A percentile compares a stretch with the other conserved stretches of the same genome.
These are phyloP conservation scores for Hyppa rectilinea DNA, from an alignment of 2,888 invertebrate species.

Conservation along the genomic window DNA sequence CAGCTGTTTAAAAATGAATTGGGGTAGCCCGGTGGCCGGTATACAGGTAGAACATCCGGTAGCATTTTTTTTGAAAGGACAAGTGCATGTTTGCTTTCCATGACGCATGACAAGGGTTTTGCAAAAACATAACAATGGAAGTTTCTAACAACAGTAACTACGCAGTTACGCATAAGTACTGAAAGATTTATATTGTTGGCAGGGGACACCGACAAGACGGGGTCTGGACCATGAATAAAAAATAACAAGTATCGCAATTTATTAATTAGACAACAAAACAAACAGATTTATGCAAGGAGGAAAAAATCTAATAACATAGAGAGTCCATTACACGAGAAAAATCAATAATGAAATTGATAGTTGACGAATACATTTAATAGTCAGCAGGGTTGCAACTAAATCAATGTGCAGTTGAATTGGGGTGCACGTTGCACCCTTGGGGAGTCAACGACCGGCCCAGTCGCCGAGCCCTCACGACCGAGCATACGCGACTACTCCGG, in stretches of 20 bases:
- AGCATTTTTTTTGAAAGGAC: constrained; percentile 13
- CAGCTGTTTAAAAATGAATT: constrained; percentile 20
- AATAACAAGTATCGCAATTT: not conserved
- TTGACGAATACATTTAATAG: constrained; percentile 9
- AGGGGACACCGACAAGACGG: not conserved
- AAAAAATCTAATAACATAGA: not conserved
- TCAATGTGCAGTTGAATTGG: constrained; percentile 76
- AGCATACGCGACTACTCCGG: constrained; percentile 79
- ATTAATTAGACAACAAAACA: not conserved
- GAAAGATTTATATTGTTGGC: not conserved
- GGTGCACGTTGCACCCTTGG: constrained; percentile 75
- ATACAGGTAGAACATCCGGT: constrained; percentile 36
- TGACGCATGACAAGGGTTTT: not conserved
- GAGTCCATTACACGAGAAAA: not conserved
- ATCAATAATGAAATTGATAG: not conserved
- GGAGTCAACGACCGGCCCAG: constrained; percentile 87
- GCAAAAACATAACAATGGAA: constrained; percentile 19
- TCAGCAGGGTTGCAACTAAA: constrained; percentile 71
- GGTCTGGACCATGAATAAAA: not conserved
- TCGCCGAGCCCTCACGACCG: constrained; percentile 79
- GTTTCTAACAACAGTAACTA: constrained; percentile 5
- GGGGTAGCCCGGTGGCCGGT: constrained; percentile 1
- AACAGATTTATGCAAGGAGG: not conserved
- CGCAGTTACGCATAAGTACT: not conserved
- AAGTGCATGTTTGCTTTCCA: not conserved